Conservation (phyloP, 1,140 invertebrate species). For the Periplaneta americana region DNA sequence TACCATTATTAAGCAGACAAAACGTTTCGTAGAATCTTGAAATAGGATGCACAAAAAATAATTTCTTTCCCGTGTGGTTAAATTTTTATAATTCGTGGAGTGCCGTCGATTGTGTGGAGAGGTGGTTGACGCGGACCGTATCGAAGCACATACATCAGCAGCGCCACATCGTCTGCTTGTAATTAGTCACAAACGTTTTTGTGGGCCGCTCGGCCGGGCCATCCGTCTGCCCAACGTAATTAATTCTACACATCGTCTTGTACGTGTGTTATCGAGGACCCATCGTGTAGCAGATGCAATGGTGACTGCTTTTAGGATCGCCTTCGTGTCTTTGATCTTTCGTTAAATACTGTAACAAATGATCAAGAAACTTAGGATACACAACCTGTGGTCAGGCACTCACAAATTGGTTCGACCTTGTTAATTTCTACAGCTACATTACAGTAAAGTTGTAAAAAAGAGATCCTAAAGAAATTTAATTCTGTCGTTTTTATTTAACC, state of each 20-base stretch:
- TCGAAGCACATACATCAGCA: neutral
- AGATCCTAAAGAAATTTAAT: too few relatives aligned
- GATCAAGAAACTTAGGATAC: neutral
- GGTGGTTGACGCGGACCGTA: neutral
- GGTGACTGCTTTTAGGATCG: neutral
- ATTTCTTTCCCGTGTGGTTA: neutral
- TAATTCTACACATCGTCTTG: neutral
- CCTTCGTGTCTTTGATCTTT: neutral
- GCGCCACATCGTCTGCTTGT: neutral
- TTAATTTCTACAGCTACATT: too few relatives aligned
- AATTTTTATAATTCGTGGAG: neutral
- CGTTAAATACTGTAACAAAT: neutral
- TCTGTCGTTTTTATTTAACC: too few relatives aligned
- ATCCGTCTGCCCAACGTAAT: neutral
- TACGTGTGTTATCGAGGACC: neutral
- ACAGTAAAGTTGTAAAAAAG: too few relatives aligned
- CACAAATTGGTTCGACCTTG: too few relatives aligned
- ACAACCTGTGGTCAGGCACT: neutral
- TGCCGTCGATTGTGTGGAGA: neutral
- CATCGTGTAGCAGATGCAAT: neutral
- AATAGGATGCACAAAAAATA: neutral
- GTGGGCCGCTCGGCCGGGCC: neutral
- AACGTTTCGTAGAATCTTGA: neutral
- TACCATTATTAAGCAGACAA: neutral
- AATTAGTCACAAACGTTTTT: neutral